These are phyloP conservation scores for Ptychoptera contaminata DNA, from an alignment of 2,888 invertebrate genomes.

Conservation along the genomic window DNA sequence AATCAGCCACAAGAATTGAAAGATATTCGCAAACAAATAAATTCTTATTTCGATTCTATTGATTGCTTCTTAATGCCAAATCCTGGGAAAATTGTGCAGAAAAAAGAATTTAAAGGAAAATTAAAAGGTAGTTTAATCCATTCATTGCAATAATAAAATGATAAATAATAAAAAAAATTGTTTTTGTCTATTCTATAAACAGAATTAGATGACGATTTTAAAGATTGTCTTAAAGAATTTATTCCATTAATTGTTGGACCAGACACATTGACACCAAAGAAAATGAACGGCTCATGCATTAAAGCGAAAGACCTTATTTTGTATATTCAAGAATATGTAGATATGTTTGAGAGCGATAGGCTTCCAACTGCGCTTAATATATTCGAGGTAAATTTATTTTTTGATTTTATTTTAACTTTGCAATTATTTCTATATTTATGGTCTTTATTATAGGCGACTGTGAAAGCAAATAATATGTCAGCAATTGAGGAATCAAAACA, in stretches of 20 bases:
- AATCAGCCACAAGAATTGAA: not conserved
- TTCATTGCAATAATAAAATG: not conserved
- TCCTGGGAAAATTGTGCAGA: conserved; percentile 5
- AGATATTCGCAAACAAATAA: not conserved
- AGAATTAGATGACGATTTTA: conserved; percentile 5
- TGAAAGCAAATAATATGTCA: not conserved
- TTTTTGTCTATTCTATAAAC: no score
- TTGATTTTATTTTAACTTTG: no score
- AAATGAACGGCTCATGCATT: not conserved
- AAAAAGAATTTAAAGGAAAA: conserved; percentile 4
- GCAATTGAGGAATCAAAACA: not conserved
- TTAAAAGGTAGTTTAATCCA: not conserved
- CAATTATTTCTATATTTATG: no score
- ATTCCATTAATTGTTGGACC: conserved; percentile 1
- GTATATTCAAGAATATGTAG: not conserved
- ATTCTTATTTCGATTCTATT: not conserved
- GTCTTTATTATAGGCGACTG: not conserved
- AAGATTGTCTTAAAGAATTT: not conserved
- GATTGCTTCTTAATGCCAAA: conserved; percentile 6
- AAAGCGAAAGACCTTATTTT: conserved; percentile 1
- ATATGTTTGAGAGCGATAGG: not conserved
- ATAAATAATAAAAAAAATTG: not conserved
- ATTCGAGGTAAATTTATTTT: no score
- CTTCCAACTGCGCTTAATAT: not conserved
- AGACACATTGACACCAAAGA: not conserved